Evolutionary conservation across 2,797 vertebrate genomes (phyloP), one percentile per base, ranked within the genome.

Genomic region (Characodon lateralis): DNA sequence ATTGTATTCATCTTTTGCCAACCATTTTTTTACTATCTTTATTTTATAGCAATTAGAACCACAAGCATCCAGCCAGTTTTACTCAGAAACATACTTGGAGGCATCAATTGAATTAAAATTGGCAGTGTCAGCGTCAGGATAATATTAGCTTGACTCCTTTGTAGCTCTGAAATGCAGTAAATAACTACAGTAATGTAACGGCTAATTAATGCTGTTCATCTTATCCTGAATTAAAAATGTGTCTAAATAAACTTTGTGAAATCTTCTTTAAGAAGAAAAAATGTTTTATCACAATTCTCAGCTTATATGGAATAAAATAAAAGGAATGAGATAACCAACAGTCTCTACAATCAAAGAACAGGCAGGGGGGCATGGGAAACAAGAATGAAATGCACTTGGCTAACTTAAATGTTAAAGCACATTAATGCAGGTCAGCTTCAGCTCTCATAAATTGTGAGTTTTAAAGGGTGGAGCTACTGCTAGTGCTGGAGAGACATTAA

Each of bases 381-480:
- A 22, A 39, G 28, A 74, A 28, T 46, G 3, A 77, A 72, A 83
- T 28, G 39, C 16, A 22, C 70, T 63, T 28, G 53, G 35, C 71
- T 28, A 55, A 16, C 55, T 78, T 22, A 79, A 83, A 89, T 87
- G 78, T 89, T 85, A 88, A 31, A 59, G 71, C 51, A 71, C 63
- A 61, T 1, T 39, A 65, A 78, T 43, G 18, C 20, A 35, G 70
- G 77, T 81, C 77, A 66, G 18, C 5, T 12, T 59, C 46, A 16
- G 2, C 41, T 69, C n/a, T 69, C 41, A 46, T 43, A 59, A 39
- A 20, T 65, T 16, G 12, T 46, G 31, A 53, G 46, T n/a, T 76
- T 58, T 48, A 26, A 73, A 78, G 43, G 81, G 76, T 31, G 69
- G 79, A 39, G 69, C 43, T 18, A 55, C 5, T 1, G 70, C 41